A percentile compares a stretch with the other conserved stretches of the same genome.
These are phyloP conservation scores for Centropus unirufus DNA, from an alignment of 2,113 vertebrate genomes.

Conservation along the genomic window DNA sequence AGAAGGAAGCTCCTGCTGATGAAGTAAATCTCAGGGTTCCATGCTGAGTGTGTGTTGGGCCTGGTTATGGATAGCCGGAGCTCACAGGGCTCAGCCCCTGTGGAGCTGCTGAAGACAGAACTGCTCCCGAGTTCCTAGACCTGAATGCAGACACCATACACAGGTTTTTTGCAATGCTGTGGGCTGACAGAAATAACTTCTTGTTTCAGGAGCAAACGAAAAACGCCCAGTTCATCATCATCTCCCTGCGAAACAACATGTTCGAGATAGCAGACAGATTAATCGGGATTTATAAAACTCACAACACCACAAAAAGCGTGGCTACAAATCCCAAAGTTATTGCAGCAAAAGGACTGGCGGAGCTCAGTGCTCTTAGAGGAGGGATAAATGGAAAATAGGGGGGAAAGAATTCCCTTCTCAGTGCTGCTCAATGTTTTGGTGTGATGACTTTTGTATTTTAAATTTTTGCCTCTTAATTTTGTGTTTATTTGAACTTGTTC, in stretches of 20 bases:
- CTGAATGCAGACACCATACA: rapidly evolving
- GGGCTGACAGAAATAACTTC: not conserved
- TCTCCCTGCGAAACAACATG: slow-evolving; percentile 98
- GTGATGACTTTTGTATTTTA: not conserved
- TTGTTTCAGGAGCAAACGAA: slow-evolving; percentile 93
- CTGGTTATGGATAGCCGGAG: no score
- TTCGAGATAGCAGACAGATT: slow-evolving; percentile 96
- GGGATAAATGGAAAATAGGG: not conserved
- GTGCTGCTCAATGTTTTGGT: not conserved
- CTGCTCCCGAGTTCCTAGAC: not conserved
- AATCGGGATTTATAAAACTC: slow-evolving; percentile 95
- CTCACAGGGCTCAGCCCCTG: no score
- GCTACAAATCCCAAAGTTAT: slow-evolving; percentile 92
- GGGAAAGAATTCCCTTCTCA: not conserved
- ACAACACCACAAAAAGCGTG: slow-evolving; percentile 93
- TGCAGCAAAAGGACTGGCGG: slow-evolving; percentile 77
- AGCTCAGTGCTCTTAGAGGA: slow-evolving; percentile 7
- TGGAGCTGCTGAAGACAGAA: not conserved
- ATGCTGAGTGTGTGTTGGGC: rapidly evolving
- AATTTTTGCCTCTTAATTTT: not conserved
- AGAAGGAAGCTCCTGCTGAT: not conserved
- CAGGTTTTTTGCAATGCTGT: not conserved
- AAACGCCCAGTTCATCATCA: slow-evolving; percentile 98
- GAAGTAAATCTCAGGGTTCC: no score
- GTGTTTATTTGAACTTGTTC: not conserved